Percentiles rank a stretch among this genome's conserved stretches.
phyloP scores from a whole-genome alignment of 2,113 vertebrate species.

The Macquaria ambigua region DNA sequence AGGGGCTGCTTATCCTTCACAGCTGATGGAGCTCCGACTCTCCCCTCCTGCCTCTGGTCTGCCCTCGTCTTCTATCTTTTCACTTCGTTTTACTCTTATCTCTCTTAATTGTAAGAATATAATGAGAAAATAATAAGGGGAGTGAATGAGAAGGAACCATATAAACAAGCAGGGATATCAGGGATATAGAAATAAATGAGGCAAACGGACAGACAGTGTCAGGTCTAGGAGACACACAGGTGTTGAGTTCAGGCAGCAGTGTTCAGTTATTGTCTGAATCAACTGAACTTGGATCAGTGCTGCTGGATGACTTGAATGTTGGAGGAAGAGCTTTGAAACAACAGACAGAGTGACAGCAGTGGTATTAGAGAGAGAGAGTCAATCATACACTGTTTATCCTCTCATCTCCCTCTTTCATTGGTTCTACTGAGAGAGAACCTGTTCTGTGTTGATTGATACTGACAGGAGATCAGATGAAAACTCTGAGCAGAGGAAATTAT shows the following conservation, averaged over 20 bases:
- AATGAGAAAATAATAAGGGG: neutral
- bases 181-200: neutral
- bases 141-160: neutral
- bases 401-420: conserved; percentile 30
- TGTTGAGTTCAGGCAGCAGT: neutral
- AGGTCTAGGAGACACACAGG: neutral
- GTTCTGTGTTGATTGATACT: conserved; percentile 5
- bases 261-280: neutral
- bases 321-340: neutral
- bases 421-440: neutral
- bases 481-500: conserved; percentile 18
- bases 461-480: conserved; percentile 19
- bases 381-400: conserved; percentile 20
- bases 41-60: neutral
- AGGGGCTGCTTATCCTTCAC: conserved; percentile 22
- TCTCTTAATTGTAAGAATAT: neutral
- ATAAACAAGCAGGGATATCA: neutral
- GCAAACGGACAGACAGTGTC: neutral
- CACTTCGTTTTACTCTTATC: neutral
- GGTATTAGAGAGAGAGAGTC: conserved; percentile 7
- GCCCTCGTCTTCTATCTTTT: neutral
- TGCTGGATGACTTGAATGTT: neutral
- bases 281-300: neutral
- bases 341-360: conserved; percentile 4
- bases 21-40: neutral